A percentile compares a stretch with the other conserved stretches of the same genome.
Conservation (phyloP, 2,113 vertebrate species). For the Oncorhynchus kisutch region DNA sequence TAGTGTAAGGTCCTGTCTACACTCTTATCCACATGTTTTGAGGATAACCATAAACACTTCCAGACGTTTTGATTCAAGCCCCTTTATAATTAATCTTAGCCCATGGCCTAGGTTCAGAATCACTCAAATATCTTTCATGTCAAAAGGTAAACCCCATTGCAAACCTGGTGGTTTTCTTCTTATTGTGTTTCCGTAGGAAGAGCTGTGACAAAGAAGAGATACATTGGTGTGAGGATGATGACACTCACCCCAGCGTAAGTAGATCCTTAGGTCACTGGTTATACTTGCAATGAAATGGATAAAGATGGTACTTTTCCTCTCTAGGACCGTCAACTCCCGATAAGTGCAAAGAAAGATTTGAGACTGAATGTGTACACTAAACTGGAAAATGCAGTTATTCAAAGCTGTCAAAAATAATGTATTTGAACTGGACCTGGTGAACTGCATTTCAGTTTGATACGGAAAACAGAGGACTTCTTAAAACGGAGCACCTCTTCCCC, state of each 20-base stretch:
- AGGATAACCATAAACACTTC: not conserved
- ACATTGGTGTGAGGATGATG: constrained; percentile 97
- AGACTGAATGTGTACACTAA: not conserved
- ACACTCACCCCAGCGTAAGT: constrained; percentile 89
- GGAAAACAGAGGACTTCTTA: no score
- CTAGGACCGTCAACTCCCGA: no score
- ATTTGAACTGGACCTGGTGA: no score
- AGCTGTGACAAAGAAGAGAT: constrained; percentile 87
- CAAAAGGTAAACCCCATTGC: not conserved
- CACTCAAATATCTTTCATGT: not conserved
- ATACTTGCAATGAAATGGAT: not conserved
- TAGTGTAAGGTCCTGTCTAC: not conserved
- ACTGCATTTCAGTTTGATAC: no score
- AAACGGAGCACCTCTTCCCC: not conserved
- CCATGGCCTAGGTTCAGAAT: not conserved
- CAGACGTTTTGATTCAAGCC: not conserved
- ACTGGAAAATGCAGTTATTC: not conserved
- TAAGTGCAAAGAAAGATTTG: no score
- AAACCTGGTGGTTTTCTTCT: not conserved
- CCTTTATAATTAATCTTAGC: not conserved
- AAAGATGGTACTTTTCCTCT: no score
- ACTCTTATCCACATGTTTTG: not conserved
- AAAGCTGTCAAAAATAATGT: no score
- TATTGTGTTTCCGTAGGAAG: constrained; percentile 73
- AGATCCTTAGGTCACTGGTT: not conserved